phyloP scores from a whole-genome alignment of 2,888 invertebrate genomes.

The Alloscopus bannaensis region DNA sequence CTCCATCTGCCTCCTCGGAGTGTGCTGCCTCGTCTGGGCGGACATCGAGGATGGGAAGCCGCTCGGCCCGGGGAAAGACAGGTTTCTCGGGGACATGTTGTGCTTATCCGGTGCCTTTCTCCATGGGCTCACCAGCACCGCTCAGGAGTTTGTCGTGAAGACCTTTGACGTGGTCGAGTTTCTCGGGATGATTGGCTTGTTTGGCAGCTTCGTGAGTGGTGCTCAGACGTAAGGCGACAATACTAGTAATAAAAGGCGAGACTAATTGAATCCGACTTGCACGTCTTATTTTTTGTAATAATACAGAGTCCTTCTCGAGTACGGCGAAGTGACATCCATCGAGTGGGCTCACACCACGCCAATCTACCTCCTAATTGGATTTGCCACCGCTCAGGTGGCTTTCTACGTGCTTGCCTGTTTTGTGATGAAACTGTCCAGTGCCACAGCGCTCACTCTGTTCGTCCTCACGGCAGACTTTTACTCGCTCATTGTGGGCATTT shows the following conservation, averaged over 20 bases:
- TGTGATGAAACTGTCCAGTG: constrained; percentile 87
- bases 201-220: constrained; percentile 86
- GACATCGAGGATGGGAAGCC: constrained; percentile 80
- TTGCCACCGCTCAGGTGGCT: constrained; percentile 84
- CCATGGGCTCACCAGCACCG: constrained; percentile 87
- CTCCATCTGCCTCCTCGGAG: constrained; percentile 86
- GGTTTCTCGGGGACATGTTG: constrained; percentile 88
- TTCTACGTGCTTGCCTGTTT: constrained; percentile 86
- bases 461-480: constrained; percentile 85
- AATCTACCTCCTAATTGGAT: constrained; percentile 79
- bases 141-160: constrained; percentile 88
- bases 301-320: constrained; percentile 82
- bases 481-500: constrained; percentile 86
- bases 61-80: constrained; percentile 78
- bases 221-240: constrained; percentile 83
- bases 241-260: not conserved
- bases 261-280: constrained; percentile 60
- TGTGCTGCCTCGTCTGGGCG: constrained; percentile 88
- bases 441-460: constrained; percentile 88
- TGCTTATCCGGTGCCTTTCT: constrained; percentile 86
- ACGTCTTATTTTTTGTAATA: too few relatives aligned
- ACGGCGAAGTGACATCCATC: constrained; percentile 81
- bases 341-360: constrained; percentile 81
- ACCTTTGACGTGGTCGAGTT: constrained; percentile 84
- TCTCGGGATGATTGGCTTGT: constrained; percentile 87